Percentiles rank a stretch among this genome's conserved stretches.
Evolutionary conservation across 2,113 vertebrate species (phyloP).

Genomic region (Trichechus manatus): DNA sequence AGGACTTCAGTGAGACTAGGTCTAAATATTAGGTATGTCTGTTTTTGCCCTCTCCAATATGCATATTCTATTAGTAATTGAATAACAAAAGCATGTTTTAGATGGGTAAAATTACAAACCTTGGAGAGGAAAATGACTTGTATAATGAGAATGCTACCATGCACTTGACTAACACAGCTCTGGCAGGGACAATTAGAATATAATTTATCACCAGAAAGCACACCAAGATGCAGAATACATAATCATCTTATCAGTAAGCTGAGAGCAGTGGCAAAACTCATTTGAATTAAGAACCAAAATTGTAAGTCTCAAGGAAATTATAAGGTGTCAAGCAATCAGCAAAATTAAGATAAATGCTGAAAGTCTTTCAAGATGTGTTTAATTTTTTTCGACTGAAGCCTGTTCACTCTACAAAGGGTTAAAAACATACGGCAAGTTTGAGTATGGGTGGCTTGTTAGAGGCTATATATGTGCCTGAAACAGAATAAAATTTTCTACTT

Average conservation of each 20-base stretch:
- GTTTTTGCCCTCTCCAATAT: constrained; percentile 46
- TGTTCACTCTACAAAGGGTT: constrained; percentile 28
- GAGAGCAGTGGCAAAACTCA: constrained; percentile 53
- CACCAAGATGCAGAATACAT: constrained; percentile 59
- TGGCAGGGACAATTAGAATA: constrained; percentile 60
- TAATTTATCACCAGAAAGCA: constrained; percentile 69
- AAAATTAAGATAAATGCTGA: constrained; percentile 39
- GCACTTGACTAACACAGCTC: constrained; percentile 58
- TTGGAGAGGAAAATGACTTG: constrained; percentile 38
- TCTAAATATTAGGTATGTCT: constrained; percentile 19
- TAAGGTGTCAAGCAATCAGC: neutral
- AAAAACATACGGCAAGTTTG: neutral
- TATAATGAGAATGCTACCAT: constrained; percentile 56
- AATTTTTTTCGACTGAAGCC: constrained; percentile 5
- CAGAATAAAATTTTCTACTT: neutral
- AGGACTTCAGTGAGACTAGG: neutral
- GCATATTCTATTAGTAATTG: constrained; percentile 56
- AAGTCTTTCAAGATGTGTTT: neutral
- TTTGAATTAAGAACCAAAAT: constrained; percentile 69
- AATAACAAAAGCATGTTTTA: constrained; percentile 60
- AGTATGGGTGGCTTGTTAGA: neutral
- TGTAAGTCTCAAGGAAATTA: constrained; percentile 59
- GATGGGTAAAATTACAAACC: constrained; percentile 64
- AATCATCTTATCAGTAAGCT: constrained; percentile 60
- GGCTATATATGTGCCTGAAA: neutral